Percentiles rank a stretch among this genome's conserved stretches.
Evolutionary conservation across 1,140 invertebrate species (phyloP).

Genomic region (Magallana angulata): DNA sequence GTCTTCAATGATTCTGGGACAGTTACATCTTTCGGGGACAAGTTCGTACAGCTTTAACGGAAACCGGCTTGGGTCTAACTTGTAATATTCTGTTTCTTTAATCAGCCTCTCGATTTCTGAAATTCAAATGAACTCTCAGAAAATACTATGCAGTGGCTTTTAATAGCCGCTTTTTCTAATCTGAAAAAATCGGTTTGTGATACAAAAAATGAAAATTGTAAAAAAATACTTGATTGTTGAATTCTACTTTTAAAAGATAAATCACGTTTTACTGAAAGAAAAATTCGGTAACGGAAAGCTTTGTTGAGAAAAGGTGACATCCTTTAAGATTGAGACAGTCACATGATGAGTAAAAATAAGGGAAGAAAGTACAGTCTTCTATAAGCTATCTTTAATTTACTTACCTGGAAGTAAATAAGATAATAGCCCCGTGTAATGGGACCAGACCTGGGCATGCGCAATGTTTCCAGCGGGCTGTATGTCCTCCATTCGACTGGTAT

Average conservation of each 20-base stretch:
- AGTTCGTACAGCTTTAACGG: conserved; percentile 15
- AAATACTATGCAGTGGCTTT: too few species aligned
- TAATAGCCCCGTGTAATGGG: conserved; percentile 42
- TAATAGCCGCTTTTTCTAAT: background rate
- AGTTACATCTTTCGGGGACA: background rate
- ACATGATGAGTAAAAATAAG: too few species aligned
- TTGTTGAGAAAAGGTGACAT: background rate
- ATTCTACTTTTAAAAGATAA: background rate
- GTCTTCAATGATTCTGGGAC: background rate
- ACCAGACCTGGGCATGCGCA: conserved; percentile 51
- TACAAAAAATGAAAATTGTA: background rate
- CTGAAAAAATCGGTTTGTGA: background rate
- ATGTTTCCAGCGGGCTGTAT: conserved; percentile 49
- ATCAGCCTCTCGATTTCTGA: background rate
- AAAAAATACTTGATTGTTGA: background rate
- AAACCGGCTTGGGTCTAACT: background rate
- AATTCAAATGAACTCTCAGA: background rate
- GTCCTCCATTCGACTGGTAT: background rate
- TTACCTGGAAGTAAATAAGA: conserved; percentile 49
- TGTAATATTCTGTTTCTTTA: conserved; percentile 6
- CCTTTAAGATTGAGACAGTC: background rate
- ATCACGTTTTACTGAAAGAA: background rate
- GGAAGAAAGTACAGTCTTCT: too few species aligned
- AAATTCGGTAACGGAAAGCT: background rate
- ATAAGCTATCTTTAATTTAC: background rate